phyloP scores from a whole-genome alignment of 2,113 vertebrate species.

The Catagonus wagneri region DNA sequence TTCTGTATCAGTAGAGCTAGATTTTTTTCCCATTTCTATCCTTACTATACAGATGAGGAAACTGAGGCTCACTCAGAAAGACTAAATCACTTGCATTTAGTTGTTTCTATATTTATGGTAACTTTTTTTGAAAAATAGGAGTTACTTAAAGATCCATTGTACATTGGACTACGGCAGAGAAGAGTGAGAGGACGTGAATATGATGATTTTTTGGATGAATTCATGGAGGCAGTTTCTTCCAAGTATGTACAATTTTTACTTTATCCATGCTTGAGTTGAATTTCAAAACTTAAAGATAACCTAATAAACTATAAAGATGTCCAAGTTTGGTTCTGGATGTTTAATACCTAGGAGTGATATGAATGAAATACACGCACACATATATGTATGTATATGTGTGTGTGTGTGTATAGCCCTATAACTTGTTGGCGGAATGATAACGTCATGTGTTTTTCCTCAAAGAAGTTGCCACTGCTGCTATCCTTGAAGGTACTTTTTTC shows the following conservation, averaged over 20 bases:
- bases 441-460: background rate
- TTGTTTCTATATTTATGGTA: constrained; percentile 31
- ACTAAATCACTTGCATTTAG: background rate
- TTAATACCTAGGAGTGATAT: constrained; percentile 37
- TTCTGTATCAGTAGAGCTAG: constrained; percentile 66
- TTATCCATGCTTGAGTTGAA: constrained; percentile 51
- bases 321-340: background rate
- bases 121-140: constrained; percentile 85
- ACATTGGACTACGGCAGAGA: constrained; percentile 96
- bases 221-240: constrained; percentile 96
- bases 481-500: background rate
- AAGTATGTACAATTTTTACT: constrained; percentile 88
- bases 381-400: background rate
- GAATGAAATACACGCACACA: background rate
- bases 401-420: background rate
- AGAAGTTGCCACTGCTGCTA: background rate
- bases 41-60: constrained; percentile 27
- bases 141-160: constrained; percentile 95
- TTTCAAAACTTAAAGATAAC: constrained; percentile 52
- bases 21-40: constrained; percentile 48
- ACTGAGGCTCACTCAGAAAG: background rate
- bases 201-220: constrained; percentile 96
- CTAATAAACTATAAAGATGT: background rate
- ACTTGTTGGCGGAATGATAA: background rate
- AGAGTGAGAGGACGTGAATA: constrained; percentile 95